A percentile compares a stretch with the other conserved stretches of the same genome.
Conservation (phyloP, 2,797 vertebrate species). For the Xiphorhynchus erythropygius region DNA sequence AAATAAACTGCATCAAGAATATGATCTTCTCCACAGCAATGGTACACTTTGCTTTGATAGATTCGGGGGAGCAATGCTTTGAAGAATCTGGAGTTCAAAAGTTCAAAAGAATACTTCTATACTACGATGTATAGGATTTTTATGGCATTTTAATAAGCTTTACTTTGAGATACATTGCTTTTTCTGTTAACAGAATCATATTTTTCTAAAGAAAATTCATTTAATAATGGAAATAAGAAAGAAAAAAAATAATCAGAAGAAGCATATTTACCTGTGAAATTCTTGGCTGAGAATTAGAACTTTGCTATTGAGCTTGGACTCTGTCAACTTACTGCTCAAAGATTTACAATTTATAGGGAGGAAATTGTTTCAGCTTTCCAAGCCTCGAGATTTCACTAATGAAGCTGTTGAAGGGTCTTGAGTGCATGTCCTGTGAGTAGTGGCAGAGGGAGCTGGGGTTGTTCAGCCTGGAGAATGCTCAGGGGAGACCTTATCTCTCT, state of each 20-base stretch:
- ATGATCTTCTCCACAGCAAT: not conserved
- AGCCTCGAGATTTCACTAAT: not conserved
- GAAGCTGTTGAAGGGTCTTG: not conserved
- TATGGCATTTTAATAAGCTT: not conserved
- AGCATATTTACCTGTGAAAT: not conserved
- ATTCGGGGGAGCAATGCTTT: not conserved
- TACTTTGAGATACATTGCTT: not conserved
- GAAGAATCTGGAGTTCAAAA: not conserved
- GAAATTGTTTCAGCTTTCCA: not conserved
- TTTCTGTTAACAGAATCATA: not conserved
- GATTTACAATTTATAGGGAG: not conserved
- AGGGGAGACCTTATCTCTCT: fast-evolving
- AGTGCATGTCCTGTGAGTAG: not conserved
- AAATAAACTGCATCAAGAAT: not conserved
- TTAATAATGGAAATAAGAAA: not conserved
- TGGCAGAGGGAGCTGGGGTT: not conserved
- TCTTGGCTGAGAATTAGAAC: not conserved
- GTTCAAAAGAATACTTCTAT: not conserved
- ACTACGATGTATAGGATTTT: not conserved
- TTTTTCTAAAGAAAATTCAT: not conserved
- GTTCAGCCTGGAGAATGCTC: not conserved
- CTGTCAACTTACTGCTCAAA: not conserved
- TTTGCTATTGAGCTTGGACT: not conserved
- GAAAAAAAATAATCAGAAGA: not conserved
- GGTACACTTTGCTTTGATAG: not conserved